These are phyloP conservation scores for Pollenia amentaria DNA, from an alignment of 2,888 invertebrate species.

Conservation along the genomic window DNA sequence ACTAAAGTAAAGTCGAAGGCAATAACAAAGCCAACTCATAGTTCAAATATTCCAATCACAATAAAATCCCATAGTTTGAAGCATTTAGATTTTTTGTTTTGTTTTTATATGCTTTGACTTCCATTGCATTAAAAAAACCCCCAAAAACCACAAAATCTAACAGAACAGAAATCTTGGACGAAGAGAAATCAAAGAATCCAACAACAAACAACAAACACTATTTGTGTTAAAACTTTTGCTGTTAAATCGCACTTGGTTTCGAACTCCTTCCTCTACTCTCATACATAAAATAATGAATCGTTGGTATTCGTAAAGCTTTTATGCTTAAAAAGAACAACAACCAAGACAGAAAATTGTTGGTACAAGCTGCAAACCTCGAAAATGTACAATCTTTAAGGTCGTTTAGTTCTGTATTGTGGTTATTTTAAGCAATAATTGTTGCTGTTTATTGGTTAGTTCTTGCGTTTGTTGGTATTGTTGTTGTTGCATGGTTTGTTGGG, in stretches of 20 bases:
- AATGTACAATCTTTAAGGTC: conserved; percentile 70
- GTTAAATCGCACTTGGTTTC: conserved; percentile 63
- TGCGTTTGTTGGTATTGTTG: background rate
- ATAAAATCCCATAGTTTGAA: conserved; percentile 20
- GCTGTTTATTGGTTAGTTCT: conserved; percentile 13
- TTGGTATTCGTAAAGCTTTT: conserved; percentile 32
- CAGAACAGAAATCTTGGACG: conserved; percentile 29
- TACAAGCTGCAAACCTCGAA: conserved; percentile 55
- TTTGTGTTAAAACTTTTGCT: conserved; percentile 55
- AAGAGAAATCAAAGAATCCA: background rate
- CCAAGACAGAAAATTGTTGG: conserved; percentile 38
- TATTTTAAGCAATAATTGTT: conserved; percentile 37
- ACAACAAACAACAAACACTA: conserved; percentile 3
- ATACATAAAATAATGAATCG: conserved; percentile 28
- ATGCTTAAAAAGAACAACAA: conserved; percentile 4
- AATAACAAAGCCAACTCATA: conserved; percentile 28
- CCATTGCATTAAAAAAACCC: background rate
- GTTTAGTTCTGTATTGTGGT: conserved; percentile 64
- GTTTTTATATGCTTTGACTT: background rate
- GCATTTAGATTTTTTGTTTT: background rate
- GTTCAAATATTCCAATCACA: conserved; percentile 44
- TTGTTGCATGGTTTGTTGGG: background rate
- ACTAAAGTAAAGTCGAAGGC: conserved; percentile 5
- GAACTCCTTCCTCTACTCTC: conserved; percentile 20
- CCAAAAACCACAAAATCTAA: conserved; percentile 57